Percentiles rank a stretch among this genome's conserved stretches.
Conservation (phyloP, 37 sponge, comb jelly and placozoan genomes). For the Halichondria panicea region DNA sequence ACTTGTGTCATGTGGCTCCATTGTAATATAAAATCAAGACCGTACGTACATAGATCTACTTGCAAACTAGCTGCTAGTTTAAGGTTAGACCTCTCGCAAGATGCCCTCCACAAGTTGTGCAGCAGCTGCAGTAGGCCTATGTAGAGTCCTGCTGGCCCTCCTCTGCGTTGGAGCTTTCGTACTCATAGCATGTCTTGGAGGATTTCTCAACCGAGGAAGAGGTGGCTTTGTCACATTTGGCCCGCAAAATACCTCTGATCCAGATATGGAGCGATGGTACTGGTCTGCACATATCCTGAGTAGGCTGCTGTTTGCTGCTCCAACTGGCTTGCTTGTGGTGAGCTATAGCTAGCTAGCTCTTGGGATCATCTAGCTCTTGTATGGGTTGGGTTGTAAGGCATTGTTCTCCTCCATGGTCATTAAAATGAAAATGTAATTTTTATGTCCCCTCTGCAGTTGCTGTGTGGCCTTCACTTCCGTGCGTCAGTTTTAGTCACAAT, state of each 20-base stretch:
- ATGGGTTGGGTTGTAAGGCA: neutral
- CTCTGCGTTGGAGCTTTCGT: neutral
- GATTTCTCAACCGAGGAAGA: slow-evolving; percentile 58
- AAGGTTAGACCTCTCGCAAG: too few relatives aligned
- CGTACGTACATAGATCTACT: too few relatives aligned
- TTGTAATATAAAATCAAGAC: too few relatives aligned
- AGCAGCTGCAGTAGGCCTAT: too few relatives aligned
- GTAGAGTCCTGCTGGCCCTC: slow-evolving; percentile 8
- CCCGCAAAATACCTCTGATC: neutral
- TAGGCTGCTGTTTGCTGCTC: slow-evolving; percentile 56
- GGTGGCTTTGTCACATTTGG: slow-evolving; percentile 54
- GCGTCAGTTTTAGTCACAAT: slow-evolving; percentile 49
- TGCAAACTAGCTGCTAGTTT: too few relatives aligned
- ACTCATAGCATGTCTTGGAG: slow-evolving; percentile 39
- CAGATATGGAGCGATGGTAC: slow-evolving; percentile 21
- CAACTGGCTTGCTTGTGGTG: slow-evolving; percentile 71
- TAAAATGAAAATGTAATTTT: too few relatives aligned
- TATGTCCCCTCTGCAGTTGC: slow-evolving; percentile 43
- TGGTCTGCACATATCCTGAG: slow-evolving; percentile 56
- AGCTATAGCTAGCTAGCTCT: too few relatives aligned
- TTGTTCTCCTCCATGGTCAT: neutral
- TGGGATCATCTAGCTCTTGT: too few relatives aligned
- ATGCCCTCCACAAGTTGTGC: too few relatives aligned
- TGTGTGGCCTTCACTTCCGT: slow-evolving; percentile 51
- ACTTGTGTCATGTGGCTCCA: too few relatives aligned